Evolutionary conservation across 2,113 vertebrate genomes (phyloP).

Genomic region (Lepidothrix coronata): DNA sequence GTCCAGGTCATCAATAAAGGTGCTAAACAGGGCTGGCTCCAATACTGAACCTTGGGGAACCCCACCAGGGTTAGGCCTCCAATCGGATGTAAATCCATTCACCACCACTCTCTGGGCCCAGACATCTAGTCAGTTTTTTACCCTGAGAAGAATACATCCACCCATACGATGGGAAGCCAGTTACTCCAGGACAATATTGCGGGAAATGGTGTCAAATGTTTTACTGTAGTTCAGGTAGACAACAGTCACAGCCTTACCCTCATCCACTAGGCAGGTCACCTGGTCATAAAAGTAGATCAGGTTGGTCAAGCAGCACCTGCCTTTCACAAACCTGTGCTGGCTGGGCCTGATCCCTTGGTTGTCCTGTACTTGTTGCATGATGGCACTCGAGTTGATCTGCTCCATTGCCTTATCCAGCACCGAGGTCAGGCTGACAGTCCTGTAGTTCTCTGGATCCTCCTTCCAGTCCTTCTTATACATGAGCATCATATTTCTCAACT

Average conservation of each 20-base stretch:
- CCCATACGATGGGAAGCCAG: neutral
- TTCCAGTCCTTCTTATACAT: neutral
- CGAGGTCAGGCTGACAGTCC: neutral
- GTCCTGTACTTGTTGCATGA: neutral
- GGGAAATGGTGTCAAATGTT: neutral
- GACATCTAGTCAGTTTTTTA: neutral
- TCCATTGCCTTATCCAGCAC: neutral
- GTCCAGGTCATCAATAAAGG: accelerated
- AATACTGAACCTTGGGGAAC: neutral
- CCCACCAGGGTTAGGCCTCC: neutral
- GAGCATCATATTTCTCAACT: neutral
- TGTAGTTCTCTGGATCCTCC: neutral
- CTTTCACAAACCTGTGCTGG: neutral
- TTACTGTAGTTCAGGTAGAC: neutral
- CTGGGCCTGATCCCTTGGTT: neutral
- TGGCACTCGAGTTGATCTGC: neutral
- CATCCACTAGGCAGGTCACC: no score
- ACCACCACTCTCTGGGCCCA: neutral
- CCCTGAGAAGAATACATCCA: neutral
- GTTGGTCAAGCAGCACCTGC: neutral
- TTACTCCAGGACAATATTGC: neutral
- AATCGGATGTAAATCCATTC: neutral
- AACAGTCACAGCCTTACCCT: neutral
- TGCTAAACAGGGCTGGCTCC: neutral
- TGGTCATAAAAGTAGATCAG: neutral